Evolutionary conservation across 2,797 vertebrate genomes (phyloP).

Genomic region (Hafferia zeledoni): DNA sequence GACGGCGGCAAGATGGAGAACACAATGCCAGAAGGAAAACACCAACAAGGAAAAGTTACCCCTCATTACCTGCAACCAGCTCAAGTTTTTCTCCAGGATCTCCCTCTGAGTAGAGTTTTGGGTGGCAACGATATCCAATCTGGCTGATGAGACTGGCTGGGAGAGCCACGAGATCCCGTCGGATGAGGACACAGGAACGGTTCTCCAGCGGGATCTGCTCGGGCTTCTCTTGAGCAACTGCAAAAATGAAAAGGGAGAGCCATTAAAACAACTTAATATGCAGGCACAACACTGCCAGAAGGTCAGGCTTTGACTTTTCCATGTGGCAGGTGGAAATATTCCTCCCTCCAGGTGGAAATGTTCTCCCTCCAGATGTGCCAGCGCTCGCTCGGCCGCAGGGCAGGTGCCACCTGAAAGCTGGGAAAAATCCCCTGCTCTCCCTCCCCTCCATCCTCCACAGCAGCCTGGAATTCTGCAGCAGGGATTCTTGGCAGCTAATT

Average conservation of each 20-base stretch:
- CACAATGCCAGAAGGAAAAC: background rate
- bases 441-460: background rate
- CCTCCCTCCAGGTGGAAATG: too few relatives aligned
- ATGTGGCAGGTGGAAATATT: background rate
- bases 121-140: constrained; percentile 98
- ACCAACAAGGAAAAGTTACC: background rate
- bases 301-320: background rate
- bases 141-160: constrained; percentile 98
- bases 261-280: background rate
- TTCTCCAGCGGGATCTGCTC: constrained; percentile 92
- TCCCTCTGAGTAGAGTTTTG: constrained; percentile 97
- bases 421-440: background rate
- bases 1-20: background rate
- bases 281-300: background rate
- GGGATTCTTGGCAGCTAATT: background rate
- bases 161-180: constrained; percentile 93
- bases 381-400: fast-evolving
- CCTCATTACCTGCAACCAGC: constrained; percentile 90
- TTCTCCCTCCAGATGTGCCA: background rate
- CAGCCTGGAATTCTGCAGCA: background rate
- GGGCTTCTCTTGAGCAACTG: constrained; percentile 87
- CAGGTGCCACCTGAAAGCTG: background rate
- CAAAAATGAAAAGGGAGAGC: background rate
- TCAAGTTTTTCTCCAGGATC: constrained; percentile 98
- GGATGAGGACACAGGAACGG: constrained; percentile 95